A percentile compares a stretch with the other conserved stretches of the same genome.
Evolutionary conservation across 2,797 vertebrate species (phyloP).

Genomic region (Anguilla anguilla): DNA sequence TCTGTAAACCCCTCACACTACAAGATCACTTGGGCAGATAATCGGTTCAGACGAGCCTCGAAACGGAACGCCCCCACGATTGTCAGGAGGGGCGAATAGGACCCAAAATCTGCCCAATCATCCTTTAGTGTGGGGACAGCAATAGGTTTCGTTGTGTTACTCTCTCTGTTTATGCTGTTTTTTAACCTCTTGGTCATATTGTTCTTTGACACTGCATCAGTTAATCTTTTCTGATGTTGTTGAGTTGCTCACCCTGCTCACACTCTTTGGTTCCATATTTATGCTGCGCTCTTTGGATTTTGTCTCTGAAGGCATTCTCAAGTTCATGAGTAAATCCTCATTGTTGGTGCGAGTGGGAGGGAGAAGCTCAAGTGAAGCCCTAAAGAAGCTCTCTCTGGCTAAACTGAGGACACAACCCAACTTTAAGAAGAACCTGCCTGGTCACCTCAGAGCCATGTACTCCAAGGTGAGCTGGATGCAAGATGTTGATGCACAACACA

Average conservation of each 20-base stretch:
- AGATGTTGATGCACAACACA: neutral
- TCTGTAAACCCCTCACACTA: too few relatives aligned
- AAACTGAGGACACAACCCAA: conserved; percentile 28
- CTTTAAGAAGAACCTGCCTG: conserved; percentile 25
- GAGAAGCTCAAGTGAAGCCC: conserved; percentile 38
- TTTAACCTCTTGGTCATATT: too few relatives aligned
- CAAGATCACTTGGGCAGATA: too few relatives aligned
- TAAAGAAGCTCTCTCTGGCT: conserved; percentile 36
- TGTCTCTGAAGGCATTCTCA: conserved; percentile 37
- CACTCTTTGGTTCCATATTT: neutral
- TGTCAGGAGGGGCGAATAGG: too few relatives aligned
- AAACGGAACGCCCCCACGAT: too few relatives aligned
- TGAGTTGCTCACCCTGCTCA: neutral
- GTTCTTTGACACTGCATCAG: too few relatives aligned
- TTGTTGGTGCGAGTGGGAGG: conserved; percentile 48
- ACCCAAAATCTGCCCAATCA: too few relatives aligned
- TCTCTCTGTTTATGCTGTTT: too few relatives aligned
- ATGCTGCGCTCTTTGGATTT: neutral
- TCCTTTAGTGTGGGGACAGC: too few relatives aligned
- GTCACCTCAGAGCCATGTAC: conserved; percentile 38
- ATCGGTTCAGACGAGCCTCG: too few relatives aligned
- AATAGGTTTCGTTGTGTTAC: too few relatives aligned
- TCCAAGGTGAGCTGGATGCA: conserved; percentile 32
- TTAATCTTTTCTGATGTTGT: too few relatives aligned
- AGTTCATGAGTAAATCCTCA: conserved; percentile 14